Percentiles rank a stretch among this genome's conserved stretches.
These are phyloP conservation scores for Tuberolachnus salignus DNA, from an alignment of 2,888 invertebrate genomes.

Conservation along the genomic window DNA sequence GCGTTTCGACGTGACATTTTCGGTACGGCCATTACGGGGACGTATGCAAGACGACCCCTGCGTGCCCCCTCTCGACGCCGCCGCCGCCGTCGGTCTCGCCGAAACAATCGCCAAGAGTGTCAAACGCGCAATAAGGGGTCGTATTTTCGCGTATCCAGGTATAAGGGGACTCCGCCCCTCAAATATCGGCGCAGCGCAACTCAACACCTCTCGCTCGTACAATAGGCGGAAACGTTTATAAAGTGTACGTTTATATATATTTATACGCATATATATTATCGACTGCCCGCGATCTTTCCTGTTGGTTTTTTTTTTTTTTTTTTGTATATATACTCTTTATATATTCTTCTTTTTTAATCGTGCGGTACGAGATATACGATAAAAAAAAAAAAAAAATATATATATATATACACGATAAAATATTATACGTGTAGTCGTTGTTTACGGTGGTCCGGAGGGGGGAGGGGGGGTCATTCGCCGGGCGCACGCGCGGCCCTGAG, in stretches of 20 bases:
- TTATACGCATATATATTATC: not conserved
- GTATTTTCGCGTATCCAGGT: conserved; percentile 5
- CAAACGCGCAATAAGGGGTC: conserved; percentile 24
- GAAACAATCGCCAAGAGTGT: too few species aligned
- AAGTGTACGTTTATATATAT: not conserved
- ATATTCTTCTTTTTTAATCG: too few species aligned
- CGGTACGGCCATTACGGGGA: conserved; percentile 34
- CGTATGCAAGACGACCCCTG: conserved; percentile 6
- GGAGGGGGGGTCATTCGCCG: too few species aligned
- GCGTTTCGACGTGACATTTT: not conserved
- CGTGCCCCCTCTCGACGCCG: too few species aligned
- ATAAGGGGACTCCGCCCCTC: conserved; percentile 25
- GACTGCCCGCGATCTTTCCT: not conserved
- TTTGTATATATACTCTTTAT: too few species aligned
- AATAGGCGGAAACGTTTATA: conserved; percentile 23
- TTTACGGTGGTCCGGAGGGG: too few species aligned
- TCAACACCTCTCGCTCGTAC: conserved; percentile 31
- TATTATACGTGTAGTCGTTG: too few species aligned
- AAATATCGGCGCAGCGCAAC: not conserved
- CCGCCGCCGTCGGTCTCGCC: too few species aligned
- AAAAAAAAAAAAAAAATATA: too few species aligned
- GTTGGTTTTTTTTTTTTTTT: too few species aligned
- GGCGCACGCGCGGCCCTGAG: not conserved
- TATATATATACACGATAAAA: too few species aligned
- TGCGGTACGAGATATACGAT: too few species aligned